These are phyloP conservation scores for Tachycineta bicolor DNA, from an alignment of 2,113 vertebrate genomes.

Conservation along the genomic window DNA sequence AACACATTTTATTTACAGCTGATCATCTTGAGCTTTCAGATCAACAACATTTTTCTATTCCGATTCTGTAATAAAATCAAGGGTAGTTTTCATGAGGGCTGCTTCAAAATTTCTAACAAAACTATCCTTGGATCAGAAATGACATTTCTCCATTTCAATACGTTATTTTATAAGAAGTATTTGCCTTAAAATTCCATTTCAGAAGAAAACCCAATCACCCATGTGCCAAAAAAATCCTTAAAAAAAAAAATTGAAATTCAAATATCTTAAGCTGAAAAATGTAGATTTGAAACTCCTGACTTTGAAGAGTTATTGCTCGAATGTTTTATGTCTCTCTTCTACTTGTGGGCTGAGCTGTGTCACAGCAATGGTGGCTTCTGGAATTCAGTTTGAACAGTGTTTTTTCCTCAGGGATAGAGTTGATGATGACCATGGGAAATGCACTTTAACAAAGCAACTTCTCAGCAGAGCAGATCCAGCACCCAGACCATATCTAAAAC, in stretches of 20 bases:
- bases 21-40: neutral
- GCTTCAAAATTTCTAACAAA: neutral
- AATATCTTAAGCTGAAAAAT: neutral
- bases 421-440: neutral
- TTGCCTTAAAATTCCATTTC: constrained; percentile 3
- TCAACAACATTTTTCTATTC: neutral
- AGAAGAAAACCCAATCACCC: neutral
- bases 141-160: neutral
- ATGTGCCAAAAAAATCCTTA: neutral
- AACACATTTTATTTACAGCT: neutral
- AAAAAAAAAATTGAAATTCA: neutral
- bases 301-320: neutral
- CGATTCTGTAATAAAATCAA: neutral
- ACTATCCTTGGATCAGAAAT: neutral
- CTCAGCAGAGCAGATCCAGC: neutral
- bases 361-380: neutral
- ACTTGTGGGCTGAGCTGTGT: neutral
- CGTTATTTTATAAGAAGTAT: neutral
- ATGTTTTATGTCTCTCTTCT: neutral
- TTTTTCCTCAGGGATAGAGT: neutral
- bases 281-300: neutral
- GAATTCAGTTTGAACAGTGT: neutral
- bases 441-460: neutral
- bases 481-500: neutral
- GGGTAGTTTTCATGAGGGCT: neutral